These are phyloP conservation scores for Drosophila falleni DNA, from an alignment of 2,888 invertebrate genomes.

Conservation along the genomic window DNA sequence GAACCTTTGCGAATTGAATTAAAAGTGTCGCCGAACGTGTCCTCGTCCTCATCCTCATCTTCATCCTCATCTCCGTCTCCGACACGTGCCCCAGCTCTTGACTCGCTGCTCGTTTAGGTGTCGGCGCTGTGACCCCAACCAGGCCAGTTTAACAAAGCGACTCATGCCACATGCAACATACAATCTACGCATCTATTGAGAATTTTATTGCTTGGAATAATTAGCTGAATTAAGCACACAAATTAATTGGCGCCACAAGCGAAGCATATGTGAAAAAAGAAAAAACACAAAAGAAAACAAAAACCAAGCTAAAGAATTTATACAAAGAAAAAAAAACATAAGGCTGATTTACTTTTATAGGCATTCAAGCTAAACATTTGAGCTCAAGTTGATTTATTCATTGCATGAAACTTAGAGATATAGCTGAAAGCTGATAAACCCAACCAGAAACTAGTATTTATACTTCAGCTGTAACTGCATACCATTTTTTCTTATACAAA, in stretches of 20 bases:
- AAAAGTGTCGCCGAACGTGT: constrained; percentile 79
- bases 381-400: constrained; percentile 56
- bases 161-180: constrained; percentile 26
- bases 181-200: constrained; percentile 73
- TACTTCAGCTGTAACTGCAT: background rate
- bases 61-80: too few relatives aligned
- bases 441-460: background rate
- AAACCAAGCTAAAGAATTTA: constrained; percentile 30
- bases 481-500: constrained; percentile 4
- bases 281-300: constrained; percentile 13
- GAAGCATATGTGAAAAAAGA: constrained; percentile 68
- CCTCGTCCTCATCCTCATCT: constrained; percentile 42
- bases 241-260: constrained; percentile 71
- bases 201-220: constrained; percentile 79
- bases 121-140: constrained; percentile 25
- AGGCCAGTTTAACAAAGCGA: background rate
- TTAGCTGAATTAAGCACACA: constrained; percentile 79
- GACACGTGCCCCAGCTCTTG: constrained; percentile 35
- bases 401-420: constrained; percentile 14
- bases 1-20: constrained; percentile 80
- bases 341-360: constrained; percentile 77
- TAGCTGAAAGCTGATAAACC: constrained; percentile 33
- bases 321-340: constrained; percentile 25
- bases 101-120: constrained; percentile 39
- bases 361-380: constrained; percentile 50